Evolutionary conservation across 2,888 invertebrate genomes (phyloP).

Genomic region (Brachylomia viminalis): DNA sequence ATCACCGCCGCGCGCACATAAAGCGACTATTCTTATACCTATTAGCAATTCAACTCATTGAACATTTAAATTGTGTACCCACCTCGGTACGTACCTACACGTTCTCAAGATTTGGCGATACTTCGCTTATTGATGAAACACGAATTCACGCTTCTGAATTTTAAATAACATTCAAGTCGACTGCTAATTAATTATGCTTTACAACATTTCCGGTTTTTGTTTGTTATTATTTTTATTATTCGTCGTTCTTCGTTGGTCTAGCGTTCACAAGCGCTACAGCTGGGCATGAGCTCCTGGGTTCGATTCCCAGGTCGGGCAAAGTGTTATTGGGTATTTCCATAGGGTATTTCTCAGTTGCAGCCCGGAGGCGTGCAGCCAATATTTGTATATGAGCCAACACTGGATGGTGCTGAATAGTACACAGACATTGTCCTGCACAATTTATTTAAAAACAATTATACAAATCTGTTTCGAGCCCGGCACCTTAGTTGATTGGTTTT

Average conservation of each 20-base stretch:
- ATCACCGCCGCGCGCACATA: too few species aligned
- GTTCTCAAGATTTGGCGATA: conserved; percentile 24
- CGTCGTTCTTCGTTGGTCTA: too few species aligned
- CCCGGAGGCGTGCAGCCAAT: too few species aligned
- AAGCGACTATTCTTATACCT: conserved; percentile 17
- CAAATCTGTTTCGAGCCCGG: neutral
- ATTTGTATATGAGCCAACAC: neutral
- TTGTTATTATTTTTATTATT: neutral
- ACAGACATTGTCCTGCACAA: neutral
- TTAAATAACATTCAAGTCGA: conserved; percentile 1
- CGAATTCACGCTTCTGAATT: conserved; percentile 49
- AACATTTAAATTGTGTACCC: conserved; percentile 12
- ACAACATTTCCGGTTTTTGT: neutral
- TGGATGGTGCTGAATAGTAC: neutral
- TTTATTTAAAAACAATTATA: neutral
- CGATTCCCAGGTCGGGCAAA: too few species aligned
- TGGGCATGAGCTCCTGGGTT: too few species aligned
- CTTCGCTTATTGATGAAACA: conserved; percentile 50
- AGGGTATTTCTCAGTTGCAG: too few species aligned
- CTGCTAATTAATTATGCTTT: neutral
- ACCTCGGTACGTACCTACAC: neutral
- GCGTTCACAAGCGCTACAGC: too few species aligned
- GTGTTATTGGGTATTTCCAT: too few species aligned
- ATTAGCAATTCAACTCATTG: conserved; percentile 42
- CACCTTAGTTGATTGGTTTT: too few species aligned